These are phyloP conservation scores for Cynopterus brachyotis DNA, from an alignment of 2,113 vertebrate species.

Conservation along the genomic window DNA sequence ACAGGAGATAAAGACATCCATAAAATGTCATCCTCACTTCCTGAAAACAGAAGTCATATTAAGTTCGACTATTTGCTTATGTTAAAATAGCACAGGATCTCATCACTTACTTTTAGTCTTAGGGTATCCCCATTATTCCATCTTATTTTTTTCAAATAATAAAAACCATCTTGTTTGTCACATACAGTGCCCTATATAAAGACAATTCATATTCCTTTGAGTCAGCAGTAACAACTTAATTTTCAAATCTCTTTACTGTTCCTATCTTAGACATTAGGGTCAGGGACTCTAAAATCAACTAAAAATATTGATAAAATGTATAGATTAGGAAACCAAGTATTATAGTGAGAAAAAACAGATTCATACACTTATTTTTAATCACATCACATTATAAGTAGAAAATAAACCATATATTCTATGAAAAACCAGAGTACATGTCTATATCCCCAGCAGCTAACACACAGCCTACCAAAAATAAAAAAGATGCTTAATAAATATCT, in stretches of 20 bases:
- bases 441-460: neutral
- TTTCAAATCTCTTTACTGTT: neutral
- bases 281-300: neutral
- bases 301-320: neutral
- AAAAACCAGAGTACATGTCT: neutral
- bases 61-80: neutral
- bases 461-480: neutral
- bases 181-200: neutral
- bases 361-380: neutral
- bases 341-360: neutral
- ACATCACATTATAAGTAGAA: neutral
- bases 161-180: neutral
- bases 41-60: neutral
- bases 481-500: neutral
- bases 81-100: neutral
- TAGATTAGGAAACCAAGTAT: neutral
- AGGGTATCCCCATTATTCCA: neutral
- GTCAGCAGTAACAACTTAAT: neutral
- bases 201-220: neutral
- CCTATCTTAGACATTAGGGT: neutral
- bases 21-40: neutral
- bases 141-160: conserved; percentile 13
- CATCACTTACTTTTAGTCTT: neutral
- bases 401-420: neutral
- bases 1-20: neutral